Percentiles rank a stretch among this genome's conserved stretches.
phyloP scores from a whole-genome alignment of 2,113 vertebrate species.

The Xiphophorus hellerii region DNA sequence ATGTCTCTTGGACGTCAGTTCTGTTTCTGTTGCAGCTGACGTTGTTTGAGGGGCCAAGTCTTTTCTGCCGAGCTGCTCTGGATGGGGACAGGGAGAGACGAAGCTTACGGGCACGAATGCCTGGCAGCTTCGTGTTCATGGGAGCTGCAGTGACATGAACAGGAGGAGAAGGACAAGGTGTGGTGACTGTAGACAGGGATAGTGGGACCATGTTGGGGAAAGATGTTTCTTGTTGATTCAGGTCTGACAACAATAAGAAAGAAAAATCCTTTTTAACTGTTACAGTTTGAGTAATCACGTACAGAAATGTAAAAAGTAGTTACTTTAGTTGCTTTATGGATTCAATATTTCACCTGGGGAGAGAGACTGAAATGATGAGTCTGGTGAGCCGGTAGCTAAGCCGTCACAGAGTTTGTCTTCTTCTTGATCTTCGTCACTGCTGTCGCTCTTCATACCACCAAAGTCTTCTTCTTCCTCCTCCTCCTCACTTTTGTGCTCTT shows the following conservation, averaged over 20 bases:
- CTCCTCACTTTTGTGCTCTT: slow-evolving; percentile 20
- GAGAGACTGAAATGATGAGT: slow-evolving; percentile 68
- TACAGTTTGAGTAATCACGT: background rate
- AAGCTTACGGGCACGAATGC: slow-evolving; percentile 67
- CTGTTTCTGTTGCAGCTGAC: slow-evolving; percentile 7
- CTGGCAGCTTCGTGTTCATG: slow-evolving; percentile 37
- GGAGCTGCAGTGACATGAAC: slow-evolving; percentile 20
- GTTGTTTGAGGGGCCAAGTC: slow-evolving; percentile 31
- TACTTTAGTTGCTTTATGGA: background rate
- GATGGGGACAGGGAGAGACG: slow-evolving; percentile 57
- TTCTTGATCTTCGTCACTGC: slow-evolving; percentile 58
- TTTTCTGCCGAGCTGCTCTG: slow-evolving; percentile 7
- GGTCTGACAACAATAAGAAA: slow-evolving; percentile 42
- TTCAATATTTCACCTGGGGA: slow-evolving; percentile 54
- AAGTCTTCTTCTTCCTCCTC: slow-evolving; percentile 54
- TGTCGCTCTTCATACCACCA: slow-evolving; percentile 23
- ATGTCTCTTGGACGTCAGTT: slow-evolving; percentile 1
- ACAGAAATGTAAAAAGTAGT: background rate
- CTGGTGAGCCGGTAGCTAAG: slow-evolving; percentile 56
- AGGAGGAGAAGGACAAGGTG: slow-evolving; percentile 76
- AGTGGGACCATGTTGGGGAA: slow-evolving; percentile 28
- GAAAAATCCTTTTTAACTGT: background rate
- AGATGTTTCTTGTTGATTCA: slow-evolving; percentile 24
- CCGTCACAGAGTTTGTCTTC: slow-evolving; percentile 12
- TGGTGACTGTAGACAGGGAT: slow-evolving; percentile 66